phyloP scores from a whole-genome alignment of 2,113 vertebrate species.

The Myotis brandtii region DNA sequence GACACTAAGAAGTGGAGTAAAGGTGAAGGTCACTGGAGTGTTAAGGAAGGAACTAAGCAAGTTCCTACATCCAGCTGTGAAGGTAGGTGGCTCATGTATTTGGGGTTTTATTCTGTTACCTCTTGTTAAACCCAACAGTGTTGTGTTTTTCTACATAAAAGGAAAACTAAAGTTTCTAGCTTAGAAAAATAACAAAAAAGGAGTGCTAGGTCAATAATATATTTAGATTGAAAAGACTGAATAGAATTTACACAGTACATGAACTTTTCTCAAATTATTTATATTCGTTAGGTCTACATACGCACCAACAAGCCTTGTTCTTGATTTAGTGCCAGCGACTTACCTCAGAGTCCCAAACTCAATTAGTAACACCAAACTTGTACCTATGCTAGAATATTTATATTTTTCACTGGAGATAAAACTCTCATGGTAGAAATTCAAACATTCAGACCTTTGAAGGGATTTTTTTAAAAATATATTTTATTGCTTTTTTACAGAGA shows the following conservation, averaged over 20 bases:
- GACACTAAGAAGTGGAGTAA: not conserved
- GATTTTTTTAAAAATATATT: not conserved
- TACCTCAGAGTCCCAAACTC: not conserved
- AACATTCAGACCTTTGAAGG: not conserved
- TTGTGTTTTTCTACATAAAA: constrained; percentile 6
- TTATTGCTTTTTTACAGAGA: too few relatives aligned
- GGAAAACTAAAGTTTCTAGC: constrained; percentile 29
- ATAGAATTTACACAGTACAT: not conserved
- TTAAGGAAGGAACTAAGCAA: not conserved
- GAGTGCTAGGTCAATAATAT: not conserved
- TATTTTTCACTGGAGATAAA: constrained; percentile 31
- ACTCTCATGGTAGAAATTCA: not conserved
- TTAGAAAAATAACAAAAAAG: constrained; percentile 1
- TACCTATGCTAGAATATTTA: not conserved
- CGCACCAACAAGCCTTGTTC: not conserved
- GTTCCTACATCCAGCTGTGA: not conserved
- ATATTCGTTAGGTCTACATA: not conserved
- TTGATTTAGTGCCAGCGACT: not conserved
- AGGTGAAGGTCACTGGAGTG: not conserved
- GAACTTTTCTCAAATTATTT: constrained; percentile 1
- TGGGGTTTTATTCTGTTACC: not conserved
- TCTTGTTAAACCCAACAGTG: not conserved
- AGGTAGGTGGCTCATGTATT: not conserved
- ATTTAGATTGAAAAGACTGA: constrained; percentile 41
- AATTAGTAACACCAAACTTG: not conserved